Conservation (phyloP, 2,113 vertebrate species). For the Nycticryphes semicollaris region DNA sequence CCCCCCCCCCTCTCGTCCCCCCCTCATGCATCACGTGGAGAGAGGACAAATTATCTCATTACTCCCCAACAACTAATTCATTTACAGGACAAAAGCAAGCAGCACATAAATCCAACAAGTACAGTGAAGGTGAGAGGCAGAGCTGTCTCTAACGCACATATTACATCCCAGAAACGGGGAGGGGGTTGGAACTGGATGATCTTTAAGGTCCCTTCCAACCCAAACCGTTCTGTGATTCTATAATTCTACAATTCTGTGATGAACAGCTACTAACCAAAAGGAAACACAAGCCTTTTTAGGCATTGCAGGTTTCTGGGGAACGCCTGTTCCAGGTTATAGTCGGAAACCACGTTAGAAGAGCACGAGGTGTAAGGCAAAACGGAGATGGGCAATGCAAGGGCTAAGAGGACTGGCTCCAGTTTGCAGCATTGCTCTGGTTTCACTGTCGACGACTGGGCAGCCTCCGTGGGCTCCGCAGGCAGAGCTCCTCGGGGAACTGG, state of each 20-base stretch:
- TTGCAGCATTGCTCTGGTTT: neutral
- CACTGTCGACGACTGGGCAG: rapidly evolving
- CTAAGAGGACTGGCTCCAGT: rapidly evolving
- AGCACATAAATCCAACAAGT: neutral
- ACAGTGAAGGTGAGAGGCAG: neutral
- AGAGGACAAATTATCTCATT: slow-evolving; percentile 8
- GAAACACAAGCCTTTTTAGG: too few relatives aligned
- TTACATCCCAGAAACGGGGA: neutral
- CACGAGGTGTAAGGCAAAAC: rapidly evolving
- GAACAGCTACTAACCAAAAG: too few relatives aligned
- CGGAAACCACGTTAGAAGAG: neutral
- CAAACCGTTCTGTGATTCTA: too few relatives aligned
- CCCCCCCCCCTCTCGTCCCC: neutral
- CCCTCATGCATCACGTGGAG: neutral
- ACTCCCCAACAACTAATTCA: neutral
- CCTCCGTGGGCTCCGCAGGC: neutral
- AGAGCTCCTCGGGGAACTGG: too few relatives aligned
- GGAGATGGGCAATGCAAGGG: neutral
- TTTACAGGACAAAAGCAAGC: neutral
- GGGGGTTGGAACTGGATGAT: too few relatives aligned
- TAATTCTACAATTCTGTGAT: too few relatives aligned
- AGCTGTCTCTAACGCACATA: rapidly evolving
- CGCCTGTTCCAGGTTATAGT: too few relatives aligned
- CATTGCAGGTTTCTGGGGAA: too few relatives aligned
- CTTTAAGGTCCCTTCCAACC: too few relatives aligned